phyloP scores from a whole-genome alignment of 2,797 vertebrate genomes.

The Chromobotia macracanthus region DNA sequence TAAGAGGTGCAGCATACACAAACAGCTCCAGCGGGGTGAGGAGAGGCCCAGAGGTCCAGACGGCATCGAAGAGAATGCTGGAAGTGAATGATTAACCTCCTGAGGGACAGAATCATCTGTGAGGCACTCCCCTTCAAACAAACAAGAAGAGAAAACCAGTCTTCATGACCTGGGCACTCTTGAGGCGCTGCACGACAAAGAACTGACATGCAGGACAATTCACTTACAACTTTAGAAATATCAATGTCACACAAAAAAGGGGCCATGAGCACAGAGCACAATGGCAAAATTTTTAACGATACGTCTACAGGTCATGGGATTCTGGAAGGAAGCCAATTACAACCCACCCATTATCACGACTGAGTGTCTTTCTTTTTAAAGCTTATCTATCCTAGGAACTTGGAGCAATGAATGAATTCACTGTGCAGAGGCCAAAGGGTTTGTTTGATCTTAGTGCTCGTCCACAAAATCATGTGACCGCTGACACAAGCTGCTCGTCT shows the following conservation, averaged over 20 bases:
- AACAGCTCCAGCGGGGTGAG: background rate
- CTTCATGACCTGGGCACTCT: background rate
- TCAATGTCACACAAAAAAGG: background rate
- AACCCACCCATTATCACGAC: constrained; percentile 47
- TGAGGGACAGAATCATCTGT: background rate
- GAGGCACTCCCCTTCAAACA: constrained; percentile 24
- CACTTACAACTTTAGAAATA: background rate
- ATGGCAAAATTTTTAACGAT: background rate
- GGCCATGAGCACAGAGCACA: too few relatives aligned
- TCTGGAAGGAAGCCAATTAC: constrained; percentile 42
- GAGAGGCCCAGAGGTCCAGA: background rate
- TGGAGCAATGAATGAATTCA: constrained; percentile 54
- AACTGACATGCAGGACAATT: background rate
- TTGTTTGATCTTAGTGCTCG: constrained; percentile 58
- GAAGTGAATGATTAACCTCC: constrained; percentile 44
- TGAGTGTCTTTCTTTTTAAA: constrained; percentile 36
- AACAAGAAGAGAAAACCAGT: constrained; percentile 6
- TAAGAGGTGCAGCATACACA: constrained; percentile 39
- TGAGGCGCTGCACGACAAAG: background rate
- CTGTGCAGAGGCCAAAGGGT: constrained; percentile 55
- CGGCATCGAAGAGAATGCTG: background rate
- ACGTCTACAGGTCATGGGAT: constrained; percentile 44
- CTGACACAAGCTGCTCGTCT: constrained; percentile 42
- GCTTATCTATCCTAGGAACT: constrained; percentile 36
- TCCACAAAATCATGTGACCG: constrained; percentile 49